Conservation (phyloP, 2,888 invertebrate species). For the Baronia brevicornis region DNA sequence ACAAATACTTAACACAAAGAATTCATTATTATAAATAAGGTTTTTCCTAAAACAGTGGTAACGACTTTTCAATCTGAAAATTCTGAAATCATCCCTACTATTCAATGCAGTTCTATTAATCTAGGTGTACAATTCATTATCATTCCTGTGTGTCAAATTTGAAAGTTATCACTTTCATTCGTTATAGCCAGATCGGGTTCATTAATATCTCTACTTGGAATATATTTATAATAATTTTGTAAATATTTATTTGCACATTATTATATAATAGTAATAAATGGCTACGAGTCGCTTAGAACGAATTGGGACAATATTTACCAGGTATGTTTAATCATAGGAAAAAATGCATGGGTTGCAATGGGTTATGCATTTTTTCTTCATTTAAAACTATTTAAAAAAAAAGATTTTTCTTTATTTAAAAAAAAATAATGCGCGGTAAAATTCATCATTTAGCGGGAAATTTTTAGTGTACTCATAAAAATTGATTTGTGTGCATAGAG, state of each 20-base stretch:
- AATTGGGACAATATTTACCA: constrained; percentile 82
- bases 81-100: too few species aligned
- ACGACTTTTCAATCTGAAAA: too few species aligned
- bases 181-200: too few species aligned
- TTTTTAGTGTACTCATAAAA: constrained; percentile 12
- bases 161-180: too few species aligned
- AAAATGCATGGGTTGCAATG: constrained; percentile 1
- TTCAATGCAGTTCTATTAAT: too few species aligned
- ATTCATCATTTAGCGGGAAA: constrained; percentile 9
- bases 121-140: too few species aligned
- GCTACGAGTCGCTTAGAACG: constrained; percentile 82
- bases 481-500: not conserved
- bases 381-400: constrained; percentile 5
- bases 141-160: too few species aligned
- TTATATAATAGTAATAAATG: constrained; percentile 49
- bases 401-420: constrained; percentile 14
- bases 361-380: not conserved
- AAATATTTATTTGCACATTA: not conserved
- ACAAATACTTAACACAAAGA: not conserved
- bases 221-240: not conserved
- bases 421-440: constrained; percentile 6
- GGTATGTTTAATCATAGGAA: constrained; percentile 67
- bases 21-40: not conserved
- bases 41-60: too few species aligned
- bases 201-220: too few species aligned